Conservation (phyloP, 2,888 invertebrate genomes). For the Empis stercorea region DNA sequence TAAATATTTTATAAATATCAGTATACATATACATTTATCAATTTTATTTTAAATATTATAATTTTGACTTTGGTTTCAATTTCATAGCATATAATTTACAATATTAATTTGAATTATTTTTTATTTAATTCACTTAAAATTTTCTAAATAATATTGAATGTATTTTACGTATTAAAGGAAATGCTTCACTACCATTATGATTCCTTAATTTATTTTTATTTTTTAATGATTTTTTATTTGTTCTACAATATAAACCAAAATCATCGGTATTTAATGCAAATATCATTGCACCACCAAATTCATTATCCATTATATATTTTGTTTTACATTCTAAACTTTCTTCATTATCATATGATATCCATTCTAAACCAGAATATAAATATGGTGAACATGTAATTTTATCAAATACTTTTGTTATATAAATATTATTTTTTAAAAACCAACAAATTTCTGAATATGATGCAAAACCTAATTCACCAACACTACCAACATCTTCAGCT, state of each 20-base stretch:
- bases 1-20: no score
- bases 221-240: constrained; percentile 6
- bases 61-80: no score
- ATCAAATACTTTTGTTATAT: constrained; percentile 47
- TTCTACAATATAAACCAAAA: constrained; percentile 44
- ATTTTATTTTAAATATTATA: no score
- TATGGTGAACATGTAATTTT: constrained; percentile 63
- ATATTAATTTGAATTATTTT: no score
- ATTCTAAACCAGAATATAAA: constrained; percentile 52
- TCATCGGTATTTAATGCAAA: constrained; percentile 75
- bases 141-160: constrained; percentile 15
- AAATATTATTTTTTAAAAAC: constrained; percentile 42
- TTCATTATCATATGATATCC: constrained; percentile 72
- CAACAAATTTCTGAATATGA: constrained; percentile 56
- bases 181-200: constrained; percentile 13
- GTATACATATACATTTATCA: no score
- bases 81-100: no score
- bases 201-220: constrained; percentile 6
- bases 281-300: constrained; percentile 71
- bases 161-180: constrained; percentile 23
- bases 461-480: constrained; percentile 58
- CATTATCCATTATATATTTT: constrained; percentile 46
- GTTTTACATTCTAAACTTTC: constrained; percentile 56
- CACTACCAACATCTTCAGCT: constrained; percentile 50
- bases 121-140: background rate